Base-by-base conservation (phyloP, 92 coral and sea anemone genomes). In the Paramuricea clavata region DNA sequence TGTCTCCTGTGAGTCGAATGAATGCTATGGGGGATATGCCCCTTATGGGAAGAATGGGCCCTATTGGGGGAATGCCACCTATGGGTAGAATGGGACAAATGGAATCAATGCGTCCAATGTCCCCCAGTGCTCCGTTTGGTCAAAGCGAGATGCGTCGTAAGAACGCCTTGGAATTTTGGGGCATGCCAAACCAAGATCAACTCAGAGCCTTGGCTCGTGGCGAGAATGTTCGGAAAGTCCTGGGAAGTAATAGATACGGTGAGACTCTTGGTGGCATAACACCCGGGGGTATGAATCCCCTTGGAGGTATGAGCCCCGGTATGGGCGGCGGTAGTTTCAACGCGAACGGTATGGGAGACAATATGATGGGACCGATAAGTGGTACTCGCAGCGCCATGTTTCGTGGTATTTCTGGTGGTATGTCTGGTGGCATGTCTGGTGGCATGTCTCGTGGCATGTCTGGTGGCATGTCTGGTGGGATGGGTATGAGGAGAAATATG, bases 171-270 rank as follows among this genome's bases (percentile, higher is more conserved):
- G 76, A 73, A 42, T 79, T 79, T 47, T 79, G 84, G 84, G 84
- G 84, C 21, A 25, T 60, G 39, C 84, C 84, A 12, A 79, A 79
- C 73, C 84, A 61, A 23, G 84, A 79, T 19, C 84, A 79, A 27
- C 25, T 88, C 61, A 32, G 47, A 30, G 91, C 86, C 25, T 65
- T 90, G 47, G 81, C 82, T 17, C 92, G 84, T 91, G 86, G 86
- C 74, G 33, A 92, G 82, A 65, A 44, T 92, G 65, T 83, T 78
- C 62, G 87, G 87, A 52, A 81, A 83, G 85, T 87, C 57, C 74
- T 78, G 60, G 91, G 91, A 61, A 41, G 49, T 31, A 84, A 82
- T 36, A 43, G 26, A n/a, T 79, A 79, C 35, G 84, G 84, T 10
- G 84, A 79, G 23, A 79, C 22, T 47, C 84, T 79, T 6, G 83